Conservation (phyloP, 37 sponge, comb jelly and placozoan genomes). For the Ianthella basta region DNA sequence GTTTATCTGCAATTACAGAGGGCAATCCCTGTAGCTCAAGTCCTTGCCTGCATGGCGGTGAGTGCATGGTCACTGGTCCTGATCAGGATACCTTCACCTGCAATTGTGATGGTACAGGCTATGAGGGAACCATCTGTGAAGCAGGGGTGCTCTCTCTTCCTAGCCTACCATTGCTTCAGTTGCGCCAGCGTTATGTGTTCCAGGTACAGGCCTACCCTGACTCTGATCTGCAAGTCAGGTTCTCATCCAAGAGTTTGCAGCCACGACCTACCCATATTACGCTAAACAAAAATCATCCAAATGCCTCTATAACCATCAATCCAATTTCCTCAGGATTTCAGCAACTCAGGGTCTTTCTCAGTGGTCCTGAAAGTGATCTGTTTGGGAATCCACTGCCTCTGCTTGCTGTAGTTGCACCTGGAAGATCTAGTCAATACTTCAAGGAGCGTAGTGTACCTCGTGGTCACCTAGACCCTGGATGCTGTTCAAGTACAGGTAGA, state of each 20-base stretch:
- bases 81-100: background rate
- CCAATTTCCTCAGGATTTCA: background rate
- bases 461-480: slow-evolving; percentile 1
- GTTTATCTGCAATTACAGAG: slow-evolving; percentile 8
- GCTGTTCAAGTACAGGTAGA: background rate
- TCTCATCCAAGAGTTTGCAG: background rate
- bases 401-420: slow-evolving; percentile 3
- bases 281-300: background rate
- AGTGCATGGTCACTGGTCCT: slow-evolving; percentile 10
- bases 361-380: background rate
- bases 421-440: background rate
- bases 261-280: background rate
- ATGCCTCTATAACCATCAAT: background rate
- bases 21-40: slow-evolving; percentile 1
- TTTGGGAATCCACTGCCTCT: background rate
- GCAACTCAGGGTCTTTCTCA: background rate
- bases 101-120: slow-evolving; percentile 18
- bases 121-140: background rate
- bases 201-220: slow-evolving; percentile 15
- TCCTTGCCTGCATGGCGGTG: slow-evolving; percentile 9
- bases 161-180: background rate
- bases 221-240: background rate
- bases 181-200: background rate
- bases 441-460: background rate
- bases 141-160: slow-evolving; percentile 1